Evolutionary conservation across 2,797 vertebrate genomes (phyloP).

Genomic region (Phoxinus dragarum): DNA sequence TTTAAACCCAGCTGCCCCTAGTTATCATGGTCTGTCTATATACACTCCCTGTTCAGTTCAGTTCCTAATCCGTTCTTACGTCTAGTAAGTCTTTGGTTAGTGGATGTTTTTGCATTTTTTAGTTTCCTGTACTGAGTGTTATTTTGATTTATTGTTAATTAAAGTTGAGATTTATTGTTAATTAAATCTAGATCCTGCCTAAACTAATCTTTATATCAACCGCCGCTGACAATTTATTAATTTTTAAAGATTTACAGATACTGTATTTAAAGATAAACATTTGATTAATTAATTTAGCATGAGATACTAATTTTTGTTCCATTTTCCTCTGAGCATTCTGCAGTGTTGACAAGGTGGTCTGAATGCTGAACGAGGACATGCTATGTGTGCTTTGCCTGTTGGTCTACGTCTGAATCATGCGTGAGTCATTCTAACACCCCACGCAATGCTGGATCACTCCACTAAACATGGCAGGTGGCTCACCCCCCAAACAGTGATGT

Average conservation of each 20-base stretch:
- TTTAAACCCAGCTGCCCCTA: background rate
- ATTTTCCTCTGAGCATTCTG: background rate
- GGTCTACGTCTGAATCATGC: conserved; percentile 57
- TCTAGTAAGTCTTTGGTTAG: background rate
- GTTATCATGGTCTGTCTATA: background rate
- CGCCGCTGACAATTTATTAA: background rate
- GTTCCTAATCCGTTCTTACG: background rate
- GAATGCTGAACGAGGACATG: conserved; percentile 36
- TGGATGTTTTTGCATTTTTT: background rate
- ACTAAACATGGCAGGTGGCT: conserved; percentile 61
- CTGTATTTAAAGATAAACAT: background rate
- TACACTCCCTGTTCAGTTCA: background rate
- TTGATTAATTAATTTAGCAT: background rate
- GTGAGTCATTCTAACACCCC: conserved; percentile 56
- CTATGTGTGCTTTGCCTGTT: conserved; percentile 51
- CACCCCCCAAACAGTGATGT: conserved; percentile 46
- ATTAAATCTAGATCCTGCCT: background rate
- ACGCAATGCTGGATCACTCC: conserved; percentile 48
- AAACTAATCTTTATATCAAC: background rate
- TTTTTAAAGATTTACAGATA: background rate
- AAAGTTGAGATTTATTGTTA: too few species aligned
- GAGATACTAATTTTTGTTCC: conserved; percentile 5
- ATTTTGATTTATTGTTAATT: background rate
- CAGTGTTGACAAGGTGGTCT: background rate
- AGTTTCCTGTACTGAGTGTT: background rate